These are phyloP conservation scores for Agrilus planipennis DNA, from an alignment of 1,140 invertebrate species.

Conservation along the genomic window DNA sequence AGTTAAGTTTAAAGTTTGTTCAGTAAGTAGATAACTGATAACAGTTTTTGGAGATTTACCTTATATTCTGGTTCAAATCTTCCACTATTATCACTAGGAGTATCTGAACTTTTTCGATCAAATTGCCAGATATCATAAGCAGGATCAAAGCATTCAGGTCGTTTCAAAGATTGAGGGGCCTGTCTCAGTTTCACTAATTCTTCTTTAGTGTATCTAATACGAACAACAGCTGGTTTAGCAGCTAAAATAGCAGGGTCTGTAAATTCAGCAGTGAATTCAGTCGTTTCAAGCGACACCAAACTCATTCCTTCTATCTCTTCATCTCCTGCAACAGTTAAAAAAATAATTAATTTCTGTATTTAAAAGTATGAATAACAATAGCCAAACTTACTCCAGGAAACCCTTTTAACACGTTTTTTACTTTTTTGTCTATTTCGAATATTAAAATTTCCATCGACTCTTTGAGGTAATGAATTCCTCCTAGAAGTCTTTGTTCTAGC, in stretches of 20 bases:
- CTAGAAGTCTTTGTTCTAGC: no score
- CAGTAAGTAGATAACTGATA: no score
- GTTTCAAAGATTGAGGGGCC: conserved; percentile 54
- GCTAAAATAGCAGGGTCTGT: conserved; percentile 11
- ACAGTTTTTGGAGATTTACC: background rate
- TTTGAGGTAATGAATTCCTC: no score
- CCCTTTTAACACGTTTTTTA: conserved; percentile 3
- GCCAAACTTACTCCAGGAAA: conserved; percentile 8
- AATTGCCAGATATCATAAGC: conserved; percentile 37
- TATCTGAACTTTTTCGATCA: conserved; percentile 40
- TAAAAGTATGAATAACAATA: background rate
- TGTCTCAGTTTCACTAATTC: conserved; percentile 61
- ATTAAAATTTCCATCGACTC: no score
- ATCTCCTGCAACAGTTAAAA: conserved; percentile 10
- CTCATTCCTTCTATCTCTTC: conserved; percentile 12
- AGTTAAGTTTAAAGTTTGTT: no score
- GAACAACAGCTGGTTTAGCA: background rate
- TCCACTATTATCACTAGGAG: conserved; percentile 35
- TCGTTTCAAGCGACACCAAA: conserved; percentile 5
- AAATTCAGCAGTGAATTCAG: conserved; percentile 4
- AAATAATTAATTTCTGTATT: background rate
- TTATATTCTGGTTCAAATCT: conserved; percentile 19
- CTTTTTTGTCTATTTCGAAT: no score
- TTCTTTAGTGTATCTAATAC: conserved; percentile 35
- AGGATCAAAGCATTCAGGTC: conserved; percentile 47